Percentiles rank a stretch among this genome's conserved stretches.
Evolutionary conservation across 1,140 invertebrate species (phyloP).

Genomic region (Tetragonula clypearis): DNA sequence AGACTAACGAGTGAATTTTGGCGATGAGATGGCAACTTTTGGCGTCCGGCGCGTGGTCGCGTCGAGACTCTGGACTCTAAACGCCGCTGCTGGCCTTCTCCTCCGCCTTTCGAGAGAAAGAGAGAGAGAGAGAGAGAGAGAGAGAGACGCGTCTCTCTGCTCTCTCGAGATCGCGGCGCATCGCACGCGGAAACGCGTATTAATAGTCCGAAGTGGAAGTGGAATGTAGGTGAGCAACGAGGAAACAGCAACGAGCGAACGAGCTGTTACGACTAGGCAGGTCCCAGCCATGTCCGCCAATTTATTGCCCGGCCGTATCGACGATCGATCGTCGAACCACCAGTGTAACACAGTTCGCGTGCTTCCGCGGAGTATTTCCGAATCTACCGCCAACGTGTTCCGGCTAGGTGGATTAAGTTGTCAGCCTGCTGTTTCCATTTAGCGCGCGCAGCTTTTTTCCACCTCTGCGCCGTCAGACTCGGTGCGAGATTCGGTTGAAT

Average conservation of each 20-base stretch:
- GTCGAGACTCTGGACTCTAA: slow-evolving; percentile 50
- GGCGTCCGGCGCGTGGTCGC: slow-evolving; percentile 13
- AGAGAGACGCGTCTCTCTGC: slow-evolving; percentile 38
- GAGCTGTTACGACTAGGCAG: slow-evolving; percentile 4
- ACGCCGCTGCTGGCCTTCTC: slow-evolving; percentile 50
- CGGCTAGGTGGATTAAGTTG: background rate
- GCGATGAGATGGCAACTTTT: slow-evolving; percentile 7
- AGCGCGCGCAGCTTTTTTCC: too few species aligned
- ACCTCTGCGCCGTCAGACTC: background rate
- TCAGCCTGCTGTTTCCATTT: background rate
- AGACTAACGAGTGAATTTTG: slow-evolving; percentile 5
- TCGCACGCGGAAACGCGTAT: slow-evolving; percentile 74
- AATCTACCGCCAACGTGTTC: background rate
- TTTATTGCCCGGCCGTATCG: slow-evolving; percentile 5
- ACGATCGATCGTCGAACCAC: background rate
- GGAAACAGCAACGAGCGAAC: slow-evolving; percentile 23
- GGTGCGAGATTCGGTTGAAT: background rate
- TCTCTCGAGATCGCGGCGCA: slow-evolving; percentile 34
- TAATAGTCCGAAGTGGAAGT: slow-evolving; percentile 68
- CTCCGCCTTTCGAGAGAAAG: slow-evolving; percentile 57
- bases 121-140: background rate
- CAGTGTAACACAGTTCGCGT: too few species aligned
- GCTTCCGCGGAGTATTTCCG: background rate
- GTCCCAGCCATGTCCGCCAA: background rate
- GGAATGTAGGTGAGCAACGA: slow-evolving; percentile 60